Evolutionary conservation across 2,797 vertebrate species (phyloP).

Genomic region (Myiothlypis chrysogaster): DNA sequence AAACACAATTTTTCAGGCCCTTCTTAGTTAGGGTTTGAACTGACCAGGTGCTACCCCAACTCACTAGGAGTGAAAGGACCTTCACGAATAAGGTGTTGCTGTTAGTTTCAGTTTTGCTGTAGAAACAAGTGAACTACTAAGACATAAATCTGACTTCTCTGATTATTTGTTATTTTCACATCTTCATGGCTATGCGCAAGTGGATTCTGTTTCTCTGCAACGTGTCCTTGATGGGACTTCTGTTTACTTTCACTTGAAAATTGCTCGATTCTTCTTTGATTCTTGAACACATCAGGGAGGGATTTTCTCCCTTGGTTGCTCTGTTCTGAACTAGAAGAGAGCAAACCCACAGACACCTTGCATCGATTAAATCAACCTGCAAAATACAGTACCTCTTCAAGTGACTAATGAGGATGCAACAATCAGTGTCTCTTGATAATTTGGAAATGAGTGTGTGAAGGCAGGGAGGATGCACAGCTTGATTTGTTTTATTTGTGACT

Average conservation of each 20-base stretch:
- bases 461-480: conserved; percentile 3
- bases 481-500: conserved; percentile 23
- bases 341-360: background rate
- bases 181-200: background rate
- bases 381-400: background rate
- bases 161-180: background rate
- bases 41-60: conserved; percentile 35
- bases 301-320: conserved; percentile 22
- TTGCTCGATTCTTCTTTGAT: background rate
- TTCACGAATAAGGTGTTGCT: conserved; percentile 42
- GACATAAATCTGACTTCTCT: background rate
- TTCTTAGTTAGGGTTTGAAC: conserved; percentile 4
- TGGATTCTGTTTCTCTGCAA: conserved; percentile 7
- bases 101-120: conserved; percentile 47
- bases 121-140: background rate
- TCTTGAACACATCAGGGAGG: background rate
- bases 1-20: conserved; percentile 11
- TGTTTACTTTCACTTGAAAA: conserved; percentile 24
- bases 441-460: background rate
- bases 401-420: background rate
- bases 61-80: conserved; percentile 42
- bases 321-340: conserved; percentile 2
- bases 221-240: background rate
- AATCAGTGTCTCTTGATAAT: background rate
- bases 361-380: background rate